Evolutionary conservation across 2,797 vertebrate species (phyloP).

Genomic region (Astyanax mexicanus): DNA sequence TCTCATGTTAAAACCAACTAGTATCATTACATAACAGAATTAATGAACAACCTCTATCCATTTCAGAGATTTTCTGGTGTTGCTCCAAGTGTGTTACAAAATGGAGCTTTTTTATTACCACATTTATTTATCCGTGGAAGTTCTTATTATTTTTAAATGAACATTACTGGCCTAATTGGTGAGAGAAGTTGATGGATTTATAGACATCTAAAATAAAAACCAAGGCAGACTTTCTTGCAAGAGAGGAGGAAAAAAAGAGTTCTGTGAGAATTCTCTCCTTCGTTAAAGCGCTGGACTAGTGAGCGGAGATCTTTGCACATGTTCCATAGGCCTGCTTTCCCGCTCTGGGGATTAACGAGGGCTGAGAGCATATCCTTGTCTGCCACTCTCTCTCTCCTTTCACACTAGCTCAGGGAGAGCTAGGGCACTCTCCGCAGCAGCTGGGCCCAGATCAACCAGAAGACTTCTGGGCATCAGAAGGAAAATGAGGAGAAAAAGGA

Average conservation of each 20-base stretch:
- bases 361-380: constrained; percentile 59
- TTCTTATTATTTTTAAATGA: not conserved
- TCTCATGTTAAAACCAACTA: constrained; percentile 1
- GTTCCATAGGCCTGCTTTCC: constrained; percentile 57
- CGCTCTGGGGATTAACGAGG: constrained; percentile 55
- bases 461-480: constrained; percentile 30
- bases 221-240: not conserved
- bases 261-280: constrained; percentile 28
- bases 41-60: not conserved
- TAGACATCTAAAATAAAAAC: constrained; percentile 1
- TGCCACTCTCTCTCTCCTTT: constrained; percentile 24
- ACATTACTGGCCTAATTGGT: not conserved
- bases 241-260: constrained; percentile 11
- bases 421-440: constrained; percentile 47
- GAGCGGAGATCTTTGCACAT: constrained; percentile 56
- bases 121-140: not conserved
- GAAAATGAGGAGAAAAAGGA: constrained; percentile 33
- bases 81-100: not conserved
- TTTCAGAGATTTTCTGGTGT: not conserved
- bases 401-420: constrained; percentile 26
- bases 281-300: constrained; percentile 41
- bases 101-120: not conserved
- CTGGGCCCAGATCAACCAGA: constrained; percentile 47
- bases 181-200: not conserved
- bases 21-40: not conserved